Evolutionary conservation across 1,140 invertebrate genomes (phyloP).

Genomic region (Nixonia krombeini): DNA sequence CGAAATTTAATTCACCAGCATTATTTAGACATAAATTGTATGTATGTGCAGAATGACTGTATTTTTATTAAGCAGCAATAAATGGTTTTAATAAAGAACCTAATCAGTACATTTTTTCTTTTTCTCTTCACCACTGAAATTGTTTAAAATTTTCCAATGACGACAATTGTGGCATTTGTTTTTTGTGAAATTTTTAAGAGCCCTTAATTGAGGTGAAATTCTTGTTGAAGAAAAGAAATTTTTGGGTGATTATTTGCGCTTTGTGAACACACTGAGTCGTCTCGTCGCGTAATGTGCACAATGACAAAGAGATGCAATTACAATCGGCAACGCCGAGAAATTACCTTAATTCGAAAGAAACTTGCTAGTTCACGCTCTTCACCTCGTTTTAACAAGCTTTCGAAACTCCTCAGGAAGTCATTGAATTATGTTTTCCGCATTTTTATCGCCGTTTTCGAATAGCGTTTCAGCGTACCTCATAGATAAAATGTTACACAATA

Average conservation of each 20-base stretch:
- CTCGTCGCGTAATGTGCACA: background rate
- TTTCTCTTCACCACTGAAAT: background rate
- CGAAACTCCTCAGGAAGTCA: no score
- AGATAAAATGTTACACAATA: no score
- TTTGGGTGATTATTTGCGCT: background rate
- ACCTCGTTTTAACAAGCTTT: no score
- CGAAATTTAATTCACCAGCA: conserved; percentile 21
- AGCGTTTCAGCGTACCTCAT: no score
- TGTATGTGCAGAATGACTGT: conserved; percentile 43
- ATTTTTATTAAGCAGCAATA: conserved; percentile 16
- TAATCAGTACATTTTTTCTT: background rate
- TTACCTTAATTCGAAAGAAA: no score
- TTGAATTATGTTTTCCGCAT: no score
- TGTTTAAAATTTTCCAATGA: no score
- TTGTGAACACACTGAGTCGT: background rate
- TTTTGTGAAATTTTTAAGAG: background rate
- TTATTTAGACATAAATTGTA: conserved; percentile 38
- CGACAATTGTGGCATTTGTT: no score
- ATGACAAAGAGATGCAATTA: background rate
- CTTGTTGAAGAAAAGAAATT: background rate
- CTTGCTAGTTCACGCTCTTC: no score
- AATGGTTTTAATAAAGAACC: background rate
- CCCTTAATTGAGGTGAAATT: background rate
- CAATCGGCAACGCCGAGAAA: background rate
- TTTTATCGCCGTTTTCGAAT: no score